A percentile compares a stretch with the other conserved stretches of the same genome.
These are phyloP conservation scores for Platycercus adscitus DNA, from an alignment of 2,113 vertebrate genomes.

Conservation along the genomic window DNA sequence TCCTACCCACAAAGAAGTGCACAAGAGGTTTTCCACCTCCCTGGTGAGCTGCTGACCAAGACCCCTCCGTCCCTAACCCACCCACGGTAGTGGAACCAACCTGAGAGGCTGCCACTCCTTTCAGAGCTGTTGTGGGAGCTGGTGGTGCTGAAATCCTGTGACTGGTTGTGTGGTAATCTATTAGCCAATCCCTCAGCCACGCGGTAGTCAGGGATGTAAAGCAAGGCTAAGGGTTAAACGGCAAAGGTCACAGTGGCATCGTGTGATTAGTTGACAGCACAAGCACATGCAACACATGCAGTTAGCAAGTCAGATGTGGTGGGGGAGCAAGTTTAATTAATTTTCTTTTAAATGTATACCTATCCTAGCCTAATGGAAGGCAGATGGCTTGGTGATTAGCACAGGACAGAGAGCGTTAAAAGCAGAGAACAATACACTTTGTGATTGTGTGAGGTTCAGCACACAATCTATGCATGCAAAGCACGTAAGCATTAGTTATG, in stretches of 20 bases:
- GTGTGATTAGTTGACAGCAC: slow-evolving; percentile 93
- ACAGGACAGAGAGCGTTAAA: slow-evolving; percentile 19
- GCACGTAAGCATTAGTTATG: slow-evolving; percentile 39
- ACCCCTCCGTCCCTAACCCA: slow-evolving; percentile 74
- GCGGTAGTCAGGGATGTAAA: slow-evolving; percentile 99
- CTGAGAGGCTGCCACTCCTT: slow-evolving; percentile 99
- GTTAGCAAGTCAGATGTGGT: slow-evolving; percentile 83
- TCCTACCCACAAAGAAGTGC: neutral
- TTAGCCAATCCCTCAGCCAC: slow-evolving; percentile 99
- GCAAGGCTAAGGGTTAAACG: slow-evolving; percentile 99
- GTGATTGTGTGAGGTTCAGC: neutral
- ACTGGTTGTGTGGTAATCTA: slow-evolving; percentile 99
- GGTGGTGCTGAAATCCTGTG: slow-evolving; percentile 99
- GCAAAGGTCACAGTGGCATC: slow-evolving; percentile 95
- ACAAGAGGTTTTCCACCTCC: neutral
- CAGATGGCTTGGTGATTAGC: slow-evolving; percentile 21
- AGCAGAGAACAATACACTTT: neutral
- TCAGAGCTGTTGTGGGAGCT: slow-evolving; percentile 99
- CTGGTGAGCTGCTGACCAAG: slow-evolving; percentile 47
- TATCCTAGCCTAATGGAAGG: slow-evolving; percentile 65
- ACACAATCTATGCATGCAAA: slow-evolving; percentile 45
- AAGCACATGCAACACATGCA: slow-evolving; percentile 97
- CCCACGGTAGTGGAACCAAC: slow-evolving; percentile 85
- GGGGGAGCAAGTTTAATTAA: neutral
- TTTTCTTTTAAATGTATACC: neutral